These are phyloP conservation scores for Sussaba pulchella DNA, from an alignment of 2,888 invertebrate species.

Conservation along the genomic window DNA sequence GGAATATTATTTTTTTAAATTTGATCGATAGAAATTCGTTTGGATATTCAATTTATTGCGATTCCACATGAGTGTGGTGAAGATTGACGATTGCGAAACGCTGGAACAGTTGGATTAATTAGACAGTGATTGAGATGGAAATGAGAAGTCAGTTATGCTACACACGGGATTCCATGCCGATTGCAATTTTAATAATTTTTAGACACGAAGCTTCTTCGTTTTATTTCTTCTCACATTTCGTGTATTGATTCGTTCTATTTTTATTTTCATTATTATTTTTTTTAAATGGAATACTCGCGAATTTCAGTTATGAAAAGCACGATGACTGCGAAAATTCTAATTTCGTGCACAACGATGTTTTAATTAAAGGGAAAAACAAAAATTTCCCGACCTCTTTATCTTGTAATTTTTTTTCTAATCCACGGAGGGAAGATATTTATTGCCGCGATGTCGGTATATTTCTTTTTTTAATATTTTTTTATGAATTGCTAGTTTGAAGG, in stretches of 20 bases:
- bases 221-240: too few species aligned
- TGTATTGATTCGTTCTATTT: too few species aligned
- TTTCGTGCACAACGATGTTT: background rate
- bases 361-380: background rate
- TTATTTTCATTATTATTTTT: background rate
- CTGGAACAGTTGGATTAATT: background rate
- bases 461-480: too few species aligned
- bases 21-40: too few species aligned
- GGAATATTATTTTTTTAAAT: background rate
- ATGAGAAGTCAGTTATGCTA: constrained; percentile 1
- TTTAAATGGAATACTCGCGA: background rate
- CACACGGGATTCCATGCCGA: background rate
- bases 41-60: too few species aligned
- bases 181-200: background rate
- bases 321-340: background rate
- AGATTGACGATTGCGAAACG: too few species aligned
- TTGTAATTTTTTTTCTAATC: too few species aligned
- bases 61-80: too few species aligned
- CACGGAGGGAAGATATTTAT: too few species aligned
- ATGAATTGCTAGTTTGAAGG: too few species aligned
- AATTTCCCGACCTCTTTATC: background rate
- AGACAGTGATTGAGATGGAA: constrained; percentile 32
- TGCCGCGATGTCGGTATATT: too few species aligned
- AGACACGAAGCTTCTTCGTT: background rate
- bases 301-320: background rate